Conservation (phyloP, 2,113 vertebrate genomes). For the Eulemur rufifrons region DNA sequence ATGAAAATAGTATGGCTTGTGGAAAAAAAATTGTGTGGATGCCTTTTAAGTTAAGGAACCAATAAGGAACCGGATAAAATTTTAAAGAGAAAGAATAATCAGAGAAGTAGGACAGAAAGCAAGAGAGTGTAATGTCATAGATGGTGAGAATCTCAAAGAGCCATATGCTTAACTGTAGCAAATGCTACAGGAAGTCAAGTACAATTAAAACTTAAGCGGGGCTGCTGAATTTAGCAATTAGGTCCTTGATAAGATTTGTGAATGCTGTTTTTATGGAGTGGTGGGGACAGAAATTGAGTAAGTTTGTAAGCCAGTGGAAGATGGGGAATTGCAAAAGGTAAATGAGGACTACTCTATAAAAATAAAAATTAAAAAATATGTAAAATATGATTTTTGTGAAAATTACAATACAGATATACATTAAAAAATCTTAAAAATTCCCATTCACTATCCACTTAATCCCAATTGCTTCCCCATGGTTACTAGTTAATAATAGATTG, state of each 20-base stretch:
- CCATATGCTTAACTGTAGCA: not conserved
- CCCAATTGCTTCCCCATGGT: not conserved
- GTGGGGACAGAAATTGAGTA: not conserved
- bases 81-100: not conserved
- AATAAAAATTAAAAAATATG: not conserved
- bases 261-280: not conserved
- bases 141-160: not conserved
- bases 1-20: not conserved
- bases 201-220: not conserved
- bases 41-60: not conserved
- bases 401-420: not conserved
- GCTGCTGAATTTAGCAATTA: not conserved
- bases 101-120: not conserved
- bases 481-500: not conserved
- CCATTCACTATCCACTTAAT: not conserved
- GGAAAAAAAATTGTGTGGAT: not conserved
- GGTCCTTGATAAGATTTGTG: not conserved
- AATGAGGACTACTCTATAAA: not conserved
- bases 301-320: not conserved
- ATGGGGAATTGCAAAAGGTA: not conserved
- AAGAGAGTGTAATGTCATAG: not conserved
- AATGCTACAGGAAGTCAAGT: not conserved
- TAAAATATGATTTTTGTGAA: not conserved
- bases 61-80: not conserved
- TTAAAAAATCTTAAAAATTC: slow-evolving; percentile 16